phyloP scores from a whole-genome alignment of 2,113 vertebrate species.

The Ceyx cyanopectus region DNA sequence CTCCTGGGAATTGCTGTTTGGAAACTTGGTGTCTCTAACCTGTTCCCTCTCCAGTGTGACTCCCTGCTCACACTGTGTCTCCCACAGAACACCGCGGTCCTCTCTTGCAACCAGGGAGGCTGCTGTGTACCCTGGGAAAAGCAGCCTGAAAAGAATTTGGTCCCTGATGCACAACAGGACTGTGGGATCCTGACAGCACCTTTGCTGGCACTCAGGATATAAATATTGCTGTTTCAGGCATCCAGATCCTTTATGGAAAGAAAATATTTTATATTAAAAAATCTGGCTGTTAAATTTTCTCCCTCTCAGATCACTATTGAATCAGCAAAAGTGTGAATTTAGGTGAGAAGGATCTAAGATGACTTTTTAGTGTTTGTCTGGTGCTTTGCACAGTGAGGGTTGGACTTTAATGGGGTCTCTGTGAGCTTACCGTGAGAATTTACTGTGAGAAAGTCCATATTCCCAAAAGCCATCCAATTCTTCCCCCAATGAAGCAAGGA shows the following conservation, averaged over 20 bases:
- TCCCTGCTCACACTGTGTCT: rapidly evolving
- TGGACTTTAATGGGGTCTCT: background rate
- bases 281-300: background rate
- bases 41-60: background rate
- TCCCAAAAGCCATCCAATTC: background rate
- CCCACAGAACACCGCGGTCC: background rate
- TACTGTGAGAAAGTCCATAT: rapidly evolving
- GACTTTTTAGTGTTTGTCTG: background rate
- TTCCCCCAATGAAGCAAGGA: background rate
- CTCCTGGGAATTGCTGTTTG: background rate
- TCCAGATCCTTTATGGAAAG: background rate
- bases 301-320: background rate
- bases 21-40: background rate
- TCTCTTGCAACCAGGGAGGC: rapidly evolving
- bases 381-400: rapidly evolving
- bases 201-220: background rate
- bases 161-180: rapidly evolving
- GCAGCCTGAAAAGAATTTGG: background rate
- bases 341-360: background rate
- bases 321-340: background rate
- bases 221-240: background rate
- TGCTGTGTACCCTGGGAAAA: background rate
- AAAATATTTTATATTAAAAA: background rate
- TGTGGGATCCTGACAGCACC: background rate
- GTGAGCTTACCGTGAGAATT: background rate